phyloP scores from a whole-genome alignment of 2,797 vertebrate genomes.

The Protonibea diacanthus region DNA sequence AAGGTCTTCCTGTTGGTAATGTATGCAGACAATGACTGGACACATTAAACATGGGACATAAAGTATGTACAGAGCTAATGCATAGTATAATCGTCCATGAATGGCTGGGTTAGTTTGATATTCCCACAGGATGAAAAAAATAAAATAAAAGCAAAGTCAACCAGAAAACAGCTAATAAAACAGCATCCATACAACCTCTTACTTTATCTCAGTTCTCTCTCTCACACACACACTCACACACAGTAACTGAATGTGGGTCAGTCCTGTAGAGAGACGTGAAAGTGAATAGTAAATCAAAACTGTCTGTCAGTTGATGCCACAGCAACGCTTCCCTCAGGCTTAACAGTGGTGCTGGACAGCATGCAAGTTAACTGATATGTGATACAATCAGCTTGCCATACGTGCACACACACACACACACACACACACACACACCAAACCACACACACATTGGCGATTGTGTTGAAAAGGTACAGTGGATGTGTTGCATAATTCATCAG shows the following conservation, averaged over 20 bases:
- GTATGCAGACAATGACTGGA: background rate
- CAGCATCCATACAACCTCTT: constrained; percentile 20
- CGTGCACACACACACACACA: constrained; percentile 3
- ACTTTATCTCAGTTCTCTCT: constrained; percentile 35
- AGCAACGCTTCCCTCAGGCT: constrained; percentile 56
- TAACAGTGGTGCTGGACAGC: constrained; percentile 42
- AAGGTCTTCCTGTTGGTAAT: no score
- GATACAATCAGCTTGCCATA: background rate
- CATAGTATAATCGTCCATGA: constrained; percentile 1
- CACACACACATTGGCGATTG: background rate
- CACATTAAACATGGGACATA: constrained; percentile 14
- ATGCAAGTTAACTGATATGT: constrained; percentile 16
- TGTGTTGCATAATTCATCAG: constrained; percentile 46
- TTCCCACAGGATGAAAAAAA: constrained; percentile 38
- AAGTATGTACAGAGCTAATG: constrained; percentile 1
- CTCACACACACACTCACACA: constrained; percentile 34
- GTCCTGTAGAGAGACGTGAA: constrained; percentile 76
- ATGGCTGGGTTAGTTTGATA: constrained; percentile 40
- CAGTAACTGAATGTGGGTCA: constrained; percentile 81
- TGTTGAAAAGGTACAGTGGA: constrained; percentile 33
- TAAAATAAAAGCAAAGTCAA: constrained; percentile 12
- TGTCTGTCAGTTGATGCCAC: constrained; percentile 70
- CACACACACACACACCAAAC: background rate
- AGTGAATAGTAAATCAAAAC: constrained; percentile 85
- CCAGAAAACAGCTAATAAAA: constrained; percentile 25